phyloP scores from a whole-genome alignment of 2,113 vertebrate species.

The Tetrao urogallus region DNA sequence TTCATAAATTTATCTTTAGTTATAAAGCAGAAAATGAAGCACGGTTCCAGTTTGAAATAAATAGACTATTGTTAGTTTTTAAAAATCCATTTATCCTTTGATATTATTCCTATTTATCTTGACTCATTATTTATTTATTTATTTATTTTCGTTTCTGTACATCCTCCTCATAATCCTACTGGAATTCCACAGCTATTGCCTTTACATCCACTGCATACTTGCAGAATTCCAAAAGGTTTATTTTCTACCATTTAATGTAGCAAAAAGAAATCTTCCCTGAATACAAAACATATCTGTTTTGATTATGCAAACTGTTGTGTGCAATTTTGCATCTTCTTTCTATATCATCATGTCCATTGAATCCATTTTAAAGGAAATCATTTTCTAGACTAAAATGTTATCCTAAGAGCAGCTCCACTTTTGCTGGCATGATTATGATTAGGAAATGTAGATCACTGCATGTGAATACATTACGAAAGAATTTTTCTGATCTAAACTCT shows the following conservation, averaged over 20 bases:
- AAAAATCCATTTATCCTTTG: constrained; percentile 2
- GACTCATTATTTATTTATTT: neutral
- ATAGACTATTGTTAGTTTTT: constrained; percentile 23
- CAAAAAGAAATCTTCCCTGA: constrained; percentile 81
- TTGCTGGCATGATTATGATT: constrained; percentile 86
- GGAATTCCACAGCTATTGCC: constrained; percentile 71
- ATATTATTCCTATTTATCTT: neutral
- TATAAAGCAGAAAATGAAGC: constrained; percentile 21
- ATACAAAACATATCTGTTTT: constrained; percentile 85
- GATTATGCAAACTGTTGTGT: constrained; percentile 87
- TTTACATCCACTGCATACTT: constrained; percentile 75
- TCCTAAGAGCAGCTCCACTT: constrained; percentile 82
- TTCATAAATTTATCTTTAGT: constrained; percentile 42
- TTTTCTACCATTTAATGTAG: constrained; percentile 81
- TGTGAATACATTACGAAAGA: constrained; percentile 83
- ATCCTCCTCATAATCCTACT: constrained; percentile 67
- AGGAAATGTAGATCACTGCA: constrained; percentile 83
- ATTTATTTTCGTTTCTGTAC: constrained; percentile 55
- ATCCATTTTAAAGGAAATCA: constrained; percentile 85
- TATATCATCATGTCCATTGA: constrained; percentile 87
- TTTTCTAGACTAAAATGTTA: constrained; percentile 85
- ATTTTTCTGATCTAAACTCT: constrained; percentile 79
- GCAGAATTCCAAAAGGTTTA: constrained; percentile 80
- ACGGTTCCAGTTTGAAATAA: constrained; percentile 29
- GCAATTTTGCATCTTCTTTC: constrained; percentile 84